A percentile compares a stretch with the other conserved stretches of the same genome.
Evolutionary conservation across 2,888 invertebrate genomes (phyloP).

Genomic region (Chrysina gloriosa): DNA sequence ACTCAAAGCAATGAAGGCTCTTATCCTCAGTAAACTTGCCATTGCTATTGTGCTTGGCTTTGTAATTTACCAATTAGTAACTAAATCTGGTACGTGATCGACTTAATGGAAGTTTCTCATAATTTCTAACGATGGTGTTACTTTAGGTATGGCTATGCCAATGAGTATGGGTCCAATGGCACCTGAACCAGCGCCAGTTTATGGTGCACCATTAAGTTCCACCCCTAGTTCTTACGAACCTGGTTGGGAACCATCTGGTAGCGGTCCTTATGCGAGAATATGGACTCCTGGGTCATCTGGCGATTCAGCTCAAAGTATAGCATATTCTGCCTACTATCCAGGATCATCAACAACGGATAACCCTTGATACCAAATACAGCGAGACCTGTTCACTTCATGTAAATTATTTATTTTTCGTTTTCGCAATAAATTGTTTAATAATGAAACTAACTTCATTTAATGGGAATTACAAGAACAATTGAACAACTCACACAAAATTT

Average conservation of each 20-base stretch:
- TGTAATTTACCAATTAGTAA: slow-evolving; percentile 80
- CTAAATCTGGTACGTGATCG: slow-evolving; percentile 84
- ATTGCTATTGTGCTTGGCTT: slow-evolving; percentile 85
- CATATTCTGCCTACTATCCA: slow-evolving; percentile 79
- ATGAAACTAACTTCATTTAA: not conserved
- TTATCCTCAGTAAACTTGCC: slow-evolving; percentile 86
- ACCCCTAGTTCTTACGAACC: slow-evolving; percentile 79
- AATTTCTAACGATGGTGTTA: slow-evolving; percentile 7
- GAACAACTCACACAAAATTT: too few species aligned
- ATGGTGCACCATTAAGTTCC: slow-evolving; percentile 74
- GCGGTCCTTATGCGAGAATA: slow-evolving; percentile 82
- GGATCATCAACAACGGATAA: slow-evolving; percentile 69
- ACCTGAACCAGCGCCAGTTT: slow-evolving; percentile 72
- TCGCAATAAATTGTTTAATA: slow-evolving; percentile 40
- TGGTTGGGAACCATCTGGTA: slow-evolving; percentile 77
- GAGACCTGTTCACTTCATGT: slow-evolving; percentile 34
- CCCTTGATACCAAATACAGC: slow-evolving; percentile 49
- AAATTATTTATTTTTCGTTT: slow-evolving; percentile 41
- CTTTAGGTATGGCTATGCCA: slow-evolving; percentile 73
- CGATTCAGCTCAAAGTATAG: slow-evolving; percentile 69
- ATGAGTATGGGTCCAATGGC: slow-evolving; percentile 62
- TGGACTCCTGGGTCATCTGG: slow-evolving; percentile 70
- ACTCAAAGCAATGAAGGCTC: slow-evolving; percentile 84
- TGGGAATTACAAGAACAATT: too few species aligned
- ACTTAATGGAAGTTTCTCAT: slow-evolving; percentile 54